A percentile compares a stretch with the other conserved stretches of the same genome.
Conservation (phyloP, 2,113 vertebrate genomes). For the Anhinga anhinga region DNA sequence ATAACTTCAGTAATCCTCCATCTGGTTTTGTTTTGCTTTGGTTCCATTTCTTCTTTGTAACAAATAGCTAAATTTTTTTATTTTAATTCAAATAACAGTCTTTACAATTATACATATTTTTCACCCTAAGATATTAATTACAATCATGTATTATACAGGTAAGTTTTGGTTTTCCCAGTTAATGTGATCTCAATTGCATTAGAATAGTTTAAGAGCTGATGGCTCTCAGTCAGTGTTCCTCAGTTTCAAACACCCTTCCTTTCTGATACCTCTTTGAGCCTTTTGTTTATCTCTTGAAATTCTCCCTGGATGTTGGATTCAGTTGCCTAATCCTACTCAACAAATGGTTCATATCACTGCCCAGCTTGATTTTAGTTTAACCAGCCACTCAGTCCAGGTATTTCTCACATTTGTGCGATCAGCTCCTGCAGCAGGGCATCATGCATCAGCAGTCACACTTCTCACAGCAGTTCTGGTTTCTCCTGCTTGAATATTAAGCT, state of each 20-base stretch:
- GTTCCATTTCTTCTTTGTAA: background rate
- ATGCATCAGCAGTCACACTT: background rate
- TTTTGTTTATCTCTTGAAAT: background rate
- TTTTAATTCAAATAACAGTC: background rate
- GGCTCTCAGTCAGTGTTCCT: background rate
- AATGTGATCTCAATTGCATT: background rate
- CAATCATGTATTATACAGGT: background rate
- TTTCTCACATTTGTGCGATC: background rate
- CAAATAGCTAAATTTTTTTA: background rate
- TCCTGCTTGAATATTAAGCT: background rate
- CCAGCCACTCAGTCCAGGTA: background rate
- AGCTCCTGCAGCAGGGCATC: background rate
- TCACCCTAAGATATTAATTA: background rate
- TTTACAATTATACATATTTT: background rate
- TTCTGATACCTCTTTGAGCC: background rate
- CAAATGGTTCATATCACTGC: background rate
- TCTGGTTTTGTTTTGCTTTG: background rate
- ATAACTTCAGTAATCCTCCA: background rate
- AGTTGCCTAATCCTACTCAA: background rate
- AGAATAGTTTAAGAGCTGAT: background rate
- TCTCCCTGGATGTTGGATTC: background rate
- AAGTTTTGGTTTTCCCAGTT: background rate
- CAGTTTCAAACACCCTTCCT: background rate
- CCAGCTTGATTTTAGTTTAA: background rate
- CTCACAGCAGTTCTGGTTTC: background rate